Percentiles rank a stretch among this genome's conserved stretches.
Evolutionary conservation across 2,113 vertebrate species (phyloP).

Genomic region (Polypterus bichir): DNA sequence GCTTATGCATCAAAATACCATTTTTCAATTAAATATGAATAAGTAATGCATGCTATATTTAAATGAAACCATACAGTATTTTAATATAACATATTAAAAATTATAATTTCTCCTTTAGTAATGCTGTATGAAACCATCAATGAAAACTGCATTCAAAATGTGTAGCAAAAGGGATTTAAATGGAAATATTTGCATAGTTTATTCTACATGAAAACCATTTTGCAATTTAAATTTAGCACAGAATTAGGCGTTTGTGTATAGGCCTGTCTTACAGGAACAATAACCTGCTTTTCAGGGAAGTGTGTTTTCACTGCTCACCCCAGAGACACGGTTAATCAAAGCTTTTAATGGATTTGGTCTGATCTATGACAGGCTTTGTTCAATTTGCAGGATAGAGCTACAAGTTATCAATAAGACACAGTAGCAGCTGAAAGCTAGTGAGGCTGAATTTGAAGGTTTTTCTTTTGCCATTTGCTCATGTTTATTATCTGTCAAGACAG

Average conservation of each 20-base stretch:
- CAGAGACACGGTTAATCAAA: conserved; percentile 59
- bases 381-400: conserved; percentile 51
- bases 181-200: too few species aligned
- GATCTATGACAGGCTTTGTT: conserved; percentile 64
- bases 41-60: too few species aligned
- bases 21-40: too few species aligned
- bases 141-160: too few species aligned
- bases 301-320: conserved; percentile 54
- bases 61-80: too few species aligned
- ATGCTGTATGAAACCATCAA: too few species aligned
- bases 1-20: too few species aligned
- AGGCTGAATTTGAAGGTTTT: conserved; percentile 11
- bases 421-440: conserved; percentile 53
- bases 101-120: too few species aligned
- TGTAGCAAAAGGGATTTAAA: too few species aligned
- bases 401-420: conserved; percentile 66
- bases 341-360: conserved; percentile 63
- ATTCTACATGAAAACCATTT: conserved; percentile 46
- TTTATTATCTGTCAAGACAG: conserved; percentile 42
- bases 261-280: conserved; percentile 39
- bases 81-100: too few species aligned
- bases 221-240: conserved; percentile 48
- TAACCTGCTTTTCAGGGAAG: conserved; percentile 43
- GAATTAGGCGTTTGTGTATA: conserved; percentile 51
- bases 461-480: conserved; percentile 24